These are phyloP conservation scores for Mareca penelope DNA, from an alignment of 2,797 vertebrate genomes.

Conservation along the genomic window DNA sequence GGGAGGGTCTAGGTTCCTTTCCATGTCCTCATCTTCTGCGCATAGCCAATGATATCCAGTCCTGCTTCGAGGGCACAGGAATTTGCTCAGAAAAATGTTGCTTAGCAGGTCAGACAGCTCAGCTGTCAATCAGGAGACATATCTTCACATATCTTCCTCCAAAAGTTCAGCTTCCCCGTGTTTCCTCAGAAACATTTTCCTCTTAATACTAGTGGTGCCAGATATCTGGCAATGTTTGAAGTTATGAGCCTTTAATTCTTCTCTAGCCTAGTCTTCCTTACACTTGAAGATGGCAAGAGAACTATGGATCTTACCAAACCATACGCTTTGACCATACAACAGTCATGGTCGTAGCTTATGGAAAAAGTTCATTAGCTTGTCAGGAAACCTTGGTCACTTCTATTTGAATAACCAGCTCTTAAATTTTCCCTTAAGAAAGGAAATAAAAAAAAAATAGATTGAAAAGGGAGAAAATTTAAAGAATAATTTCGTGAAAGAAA, in stretches of 20 bases:
- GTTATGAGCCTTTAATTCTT: not conserved
- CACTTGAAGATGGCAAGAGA: not conserved
- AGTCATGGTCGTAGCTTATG: not conserved
- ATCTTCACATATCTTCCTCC: not conserved
- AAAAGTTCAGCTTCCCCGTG: not conserved
- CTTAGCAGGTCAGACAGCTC: fast-evolving
- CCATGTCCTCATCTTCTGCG: not conserved
- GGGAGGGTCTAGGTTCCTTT: not conserved
- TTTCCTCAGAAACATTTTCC: not conserved
- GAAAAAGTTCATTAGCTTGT: not conserved
- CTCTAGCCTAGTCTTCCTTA: not conserved
- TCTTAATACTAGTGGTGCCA: not conserved
- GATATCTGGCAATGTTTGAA: not conserved
- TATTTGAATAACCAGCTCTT: not conserved
- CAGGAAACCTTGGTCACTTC: not conserved
- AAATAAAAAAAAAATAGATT: no score
- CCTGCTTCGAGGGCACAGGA: not conserved
- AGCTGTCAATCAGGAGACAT: not conserved
- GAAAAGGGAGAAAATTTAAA: not conserved
- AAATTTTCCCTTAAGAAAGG: not conserved
- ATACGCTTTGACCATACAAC: no score
- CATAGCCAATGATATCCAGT: not conserved
- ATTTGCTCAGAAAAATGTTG: not conserved
- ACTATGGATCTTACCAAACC: not conserved
- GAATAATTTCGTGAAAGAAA: not conserved